Conservation (phyloP, 2,797 vertebrate species). For the Dromococcyx pavoninus region DNA sequence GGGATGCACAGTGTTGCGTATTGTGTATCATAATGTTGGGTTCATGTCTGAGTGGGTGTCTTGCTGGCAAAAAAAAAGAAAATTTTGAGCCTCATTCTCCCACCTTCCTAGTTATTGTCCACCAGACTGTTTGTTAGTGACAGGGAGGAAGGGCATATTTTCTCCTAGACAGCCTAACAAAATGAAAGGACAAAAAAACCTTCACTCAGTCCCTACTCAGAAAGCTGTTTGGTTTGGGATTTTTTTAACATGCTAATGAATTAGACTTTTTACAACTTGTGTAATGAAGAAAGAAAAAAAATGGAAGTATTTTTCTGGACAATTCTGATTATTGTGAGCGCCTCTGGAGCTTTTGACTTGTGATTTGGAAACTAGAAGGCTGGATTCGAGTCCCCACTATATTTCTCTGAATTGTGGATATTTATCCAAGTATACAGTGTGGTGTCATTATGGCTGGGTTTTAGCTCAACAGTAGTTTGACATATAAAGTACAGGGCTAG, state of each 20-base stretch:
- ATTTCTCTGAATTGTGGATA: not conserved
- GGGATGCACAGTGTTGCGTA: not conserved
- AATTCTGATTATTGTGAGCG: not conserved
- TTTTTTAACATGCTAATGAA: not conserved
- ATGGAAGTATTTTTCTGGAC: not conserved
- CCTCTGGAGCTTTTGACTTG: not conserved
- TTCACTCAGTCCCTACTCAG: not conserved
- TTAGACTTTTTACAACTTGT: not conserved
- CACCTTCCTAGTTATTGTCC: not conserved
- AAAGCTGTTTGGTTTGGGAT: not conserved
- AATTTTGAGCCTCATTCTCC: not conserved
- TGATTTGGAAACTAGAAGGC: not conserved
- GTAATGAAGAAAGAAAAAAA: not conserved
- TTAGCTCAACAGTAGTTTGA: not conserved
- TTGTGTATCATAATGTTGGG: not conserved
- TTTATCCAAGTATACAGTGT: not conserved
- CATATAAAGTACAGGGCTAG: not conserved
- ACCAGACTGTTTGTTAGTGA: not conserved
- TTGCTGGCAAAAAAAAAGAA: conserved; percentile 13
- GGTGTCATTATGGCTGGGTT: not conserved
- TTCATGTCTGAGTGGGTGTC: not conserved
- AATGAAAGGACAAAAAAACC: not conserved
- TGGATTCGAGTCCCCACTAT: not conserved
- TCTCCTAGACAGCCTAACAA: not conserved
- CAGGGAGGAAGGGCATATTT: not conserved